Evolutionary conservation across 2,113 vertebrate genomes (phyloP).

Genomic region (Coreoperca whiteheadi): DNA sequence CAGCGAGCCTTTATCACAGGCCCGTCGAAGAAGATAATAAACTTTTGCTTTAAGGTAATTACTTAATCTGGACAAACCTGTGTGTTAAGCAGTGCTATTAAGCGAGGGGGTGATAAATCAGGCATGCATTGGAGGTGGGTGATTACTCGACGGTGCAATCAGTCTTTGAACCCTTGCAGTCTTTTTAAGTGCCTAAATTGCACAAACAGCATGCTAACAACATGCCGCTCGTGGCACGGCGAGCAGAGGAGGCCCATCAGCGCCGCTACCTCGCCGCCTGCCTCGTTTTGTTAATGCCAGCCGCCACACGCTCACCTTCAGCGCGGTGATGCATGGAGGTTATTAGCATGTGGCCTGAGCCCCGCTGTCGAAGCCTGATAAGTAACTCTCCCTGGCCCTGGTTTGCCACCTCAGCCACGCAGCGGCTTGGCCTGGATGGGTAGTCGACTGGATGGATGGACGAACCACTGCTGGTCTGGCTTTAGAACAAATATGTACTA

Average conservation of each 20-base stretch:
- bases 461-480: neutral
- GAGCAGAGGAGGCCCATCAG: conserved; percentile 46
- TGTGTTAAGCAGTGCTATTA: conserved; percentile 97
- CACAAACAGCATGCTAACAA: conserved; percentile 91
- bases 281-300: conserved; percentile 80
- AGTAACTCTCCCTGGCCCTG: conserved; percentile 67
- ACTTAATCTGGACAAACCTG: conserved; percentile 98
- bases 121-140: conserved; percentile 85
- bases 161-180: conserved; percentile 88
- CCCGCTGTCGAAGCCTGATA: conserved; percentile 88
- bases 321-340: conserved; percentile 90
- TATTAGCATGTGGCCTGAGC: conserved; percentile 86
- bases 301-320: conserved; percentile 75
- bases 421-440: neutral
- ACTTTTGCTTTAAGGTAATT: conserved; percentile 97
- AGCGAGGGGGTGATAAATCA: conserved; percentile 90
- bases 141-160: conserved; percentile 88
- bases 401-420: conserved; percentile 8
- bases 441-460: neutral
- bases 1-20: conserved; percentile 86
- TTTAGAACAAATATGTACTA: no score
- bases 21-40: conserved; percentile 92
- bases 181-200: conserved; percentile 89
- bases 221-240: conserved; percentile 28
- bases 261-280: conserved; percentile 23